These are phyloP conservation scores for Lerista edwardsae DNA, from an alignment of 2,797 vertebrate genomes.

Conservation along the genomic window DNA sequence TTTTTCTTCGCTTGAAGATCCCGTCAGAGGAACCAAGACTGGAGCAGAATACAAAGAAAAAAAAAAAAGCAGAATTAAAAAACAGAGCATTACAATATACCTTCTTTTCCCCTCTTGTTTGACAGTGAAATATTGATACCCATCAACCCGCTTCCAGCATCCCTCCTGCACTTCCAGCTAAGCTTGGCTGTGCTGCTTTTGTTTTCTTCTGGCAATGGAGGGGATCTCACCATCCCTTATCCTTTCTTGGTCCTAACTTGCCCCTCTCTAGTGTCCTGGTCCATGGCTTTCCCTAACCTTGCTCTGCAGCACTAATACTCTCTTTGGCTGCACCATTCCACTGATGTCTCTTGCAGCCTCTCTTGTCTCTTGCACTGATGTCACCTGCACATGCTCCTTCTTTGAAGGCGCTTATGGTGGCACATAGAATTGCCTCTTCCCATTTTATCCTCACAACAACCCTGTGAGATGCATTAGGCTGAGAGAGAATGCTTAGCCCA, in stretches of 20 bases:
- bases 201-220: not conserved
- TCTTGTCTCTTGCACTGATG: too few relatives aligned
- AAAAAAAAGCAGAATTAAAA: slow-evolving; percentile 6
- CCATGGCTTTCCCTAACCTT: not conserved
- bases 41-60: slow-evolving; percentile 59
- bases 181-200: not conserved
- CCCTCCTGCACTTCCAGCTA: not conserved
- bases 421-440: not conserved
- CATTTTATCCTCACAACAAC: not conserved
- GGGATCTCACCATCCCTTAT: not conserved
- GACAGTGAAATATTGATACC: not conserved
- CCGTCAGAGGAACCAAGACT: slow-evolving; percentile 99
- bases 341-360: too few relatives aligned
- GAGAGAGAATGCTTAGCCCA: not conserved
- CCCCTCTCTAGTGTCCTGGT: not conserved
- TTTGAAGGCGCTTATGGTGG: not conserved
- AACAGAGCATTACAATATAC: not conserved
- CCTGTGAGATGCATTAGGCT: not conserved
- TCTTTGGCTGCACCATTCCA: not conserved
- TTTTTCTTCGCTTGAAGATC: slow-evolving; percentile 80
- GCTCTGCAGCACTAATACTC: not conserved
- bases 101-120: not conserved
- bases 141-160: not conserved
- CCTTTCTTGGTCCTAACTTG: not conserved
- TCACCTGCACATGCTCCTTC: not conserved